These are phyloP conservation scores for Arenicola marina DNA, from an alignment of 2,888 invertebrate genomes.

Conservation along the genomic window DNA sequence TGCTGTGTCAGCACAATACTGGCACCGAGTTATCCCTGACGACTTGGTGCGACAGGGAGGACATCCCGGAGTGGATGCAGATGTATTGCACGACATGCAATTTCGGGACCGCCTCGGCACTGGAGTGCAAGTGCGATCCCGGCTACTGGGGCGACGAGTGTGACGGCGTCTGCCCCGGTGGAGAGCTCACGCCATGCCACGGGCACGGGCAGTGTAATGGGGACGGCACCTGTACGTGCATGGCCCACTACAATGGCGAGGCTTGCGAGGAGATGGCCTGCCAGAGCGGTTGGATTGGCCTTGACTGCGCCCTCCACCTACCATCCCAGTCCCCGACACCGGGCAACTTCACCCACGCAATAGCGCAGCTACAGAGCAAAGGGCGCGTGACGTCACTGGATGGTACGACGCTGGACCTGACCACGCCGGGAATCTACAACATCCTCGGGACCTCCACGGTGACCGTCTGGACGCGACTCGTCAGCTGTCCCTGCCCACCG, in stretches of 20 bases:
- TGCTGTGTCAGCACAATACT: slow-evolving; percentile 17
- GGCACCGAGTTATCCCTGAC: slow-evolving; percentile 6
- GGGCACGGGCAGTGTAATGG: slow-evolving; percentile 30
- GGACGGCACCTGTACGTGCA: slow-evolving; percentile 39
- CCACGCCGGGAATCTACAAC: slow-evolving; percentile 23
- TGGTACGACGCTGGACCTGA: slow-evolving; percentile 36
- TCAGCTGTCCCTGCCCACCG: neutral
- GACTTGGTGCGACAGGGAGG: neutral
- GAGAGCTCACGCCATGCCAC: slow-evolving; percentile 27
- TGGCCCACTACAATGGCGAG: slow-evolving; percentile 32
- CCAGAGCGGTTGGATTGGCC: slow-evolving; percentile 36
- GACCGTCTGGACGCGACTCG: neutral
- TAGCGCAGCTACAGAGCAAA: slow-evolving; percentile 36
- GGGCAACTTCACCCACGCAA: slow-evolving; percentile 10
- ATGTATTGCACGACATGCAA: neutral
- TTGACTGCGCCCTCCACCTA: slow-evolving; percentile 36
- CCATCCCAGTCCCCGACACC: slow-evolving; percentile 5
- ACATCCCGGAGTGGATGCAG: neutral
- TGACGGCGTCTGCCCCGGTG: slow-evolving; percentile 32
- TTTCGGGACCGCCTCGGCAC: neutral
- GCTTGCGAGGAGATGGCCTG: slow-evolving; percentile 37
- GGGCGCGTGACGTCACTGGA: slow-evolving; percentile 40
- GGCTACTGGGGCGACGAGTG: slow-evolving; percentile 38
- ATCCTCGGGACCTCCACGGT: neutral
- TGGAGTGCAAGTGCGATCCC: slow-evolving; percentile 35